phyloP scores from a whole-genome alignment of 92 coral and sea anemone species.

The Phymanthus crucifer region DNA sequence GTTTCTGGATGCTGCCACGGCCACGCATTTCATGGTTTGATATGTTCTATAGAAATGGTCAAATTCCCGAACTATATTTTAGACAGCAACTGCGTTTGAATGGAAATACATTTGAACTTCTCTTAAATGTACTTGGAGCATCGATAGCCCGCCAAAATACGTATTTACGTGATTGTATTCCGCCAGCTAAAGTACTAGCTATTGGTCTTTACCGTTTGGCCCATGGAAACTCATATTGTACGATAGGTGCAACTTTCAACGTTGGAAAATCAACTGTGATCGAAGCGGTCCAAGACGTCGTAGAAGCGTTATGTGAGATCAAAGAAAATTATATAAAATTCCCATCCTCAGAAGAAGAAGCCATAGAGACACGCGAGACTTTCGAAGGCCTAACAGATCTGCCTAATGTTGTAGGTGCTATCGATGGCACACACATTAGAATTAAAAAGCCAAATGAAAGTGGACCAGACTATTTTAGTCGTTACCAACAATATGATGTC shows the following conservation, averaged over 20 bases:
- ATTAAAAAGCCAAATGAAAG: conserved; percentile 26
- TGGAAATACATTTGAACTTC: neutral
- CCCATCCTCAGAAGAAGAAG: conserved; percentile 17
- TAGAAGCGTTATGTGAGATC: conserved; percentile 18
- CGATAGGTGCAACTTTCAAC: conserved; percentile 16
- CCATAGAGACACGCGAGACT: neutral
- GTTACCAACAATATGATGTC: conserved; percentile 25
- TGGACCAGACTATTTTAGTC: conserved; percentile 25
- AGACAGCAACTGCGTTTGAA: conserved; percentile 20
- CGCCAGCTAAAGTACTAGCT: conserved; percentile 26
- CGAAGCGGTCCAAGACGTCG: conserved; percentile 41
- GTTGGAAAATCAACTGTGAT: conserved; percentile 37
- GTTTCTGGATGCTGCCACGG: conserved; percentile 8
- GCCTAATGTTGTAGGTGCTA: conserved; percentile 34
- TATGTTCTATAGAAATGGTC: conserved; percentile 33
- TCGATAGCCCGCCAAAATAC: conserved; percentile 20
- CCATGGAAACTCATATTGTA: conserved; percentile 27
- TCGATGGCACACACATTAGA: conserved; percentile 31
- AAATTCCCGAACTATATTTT: conserved; percentile 41
- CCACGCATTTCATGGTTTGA: conserved; percentile 45
- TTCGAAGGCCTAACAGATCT: conserved; percentile 22
- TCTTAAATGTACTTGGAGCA: conserved; percentile 4
- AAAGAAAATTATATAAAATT: conserved; percentile 29
- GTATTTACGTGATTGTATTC: conserved; percentile 18
- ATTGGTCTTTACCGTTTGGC: conserved; percentile 22